Evolutionary conservation across 2,888 invertebrate species (phyloP).

Genomic region (Leptopilina drosophilae): DNA sequence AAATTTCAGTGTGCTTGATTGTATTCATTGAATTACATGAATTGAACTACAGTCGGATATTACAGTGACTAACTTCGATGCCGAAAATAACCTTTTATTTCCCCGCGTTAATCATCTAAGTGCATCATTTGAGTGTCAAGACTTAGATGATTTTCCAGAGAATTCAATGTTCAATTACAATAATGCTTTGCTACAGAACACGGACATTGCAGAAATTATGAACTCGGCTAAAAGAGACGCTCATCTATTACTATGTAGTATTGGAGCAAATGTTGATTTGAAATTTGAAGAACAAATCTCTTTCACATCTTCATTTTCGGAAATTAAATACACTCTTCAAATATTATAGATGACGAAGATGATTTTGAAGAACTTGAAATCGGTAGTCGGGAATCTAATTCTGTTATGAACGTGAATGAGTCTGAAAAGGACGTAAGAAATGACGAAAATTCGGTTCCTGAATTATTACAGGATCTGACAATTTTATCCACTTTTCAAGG

Average conservation of each 20-base stretch:
- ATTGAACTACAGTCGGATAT: constrained; percentile 46
- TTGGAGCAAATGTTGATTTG: neutral
- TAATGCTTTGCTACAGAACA: neutral
- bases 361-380: constrained; percentile 1
- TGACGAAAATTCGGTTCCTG: neutral
- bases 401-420: neutral
- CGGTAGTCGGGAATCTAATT: neutral
- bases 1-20: constrained; percentile 46
- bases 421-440: neutral
- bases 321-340: neutral
- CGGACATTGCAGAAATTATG: neutral
- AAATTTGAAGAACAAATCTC: neutral
- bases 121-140: constrained; percentile 6
- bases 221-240: neutral
- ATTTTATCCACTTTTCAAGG: too few relatives aligned
- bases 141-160: neutral
- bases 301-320: neutral
- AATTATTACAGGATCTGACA: constrained; percentile 34
- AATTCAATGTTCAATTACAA: neutral
- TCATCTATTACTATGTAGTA: neutral
- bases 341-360: constrained; percentile 1
- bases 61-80: constrained; percentile 33
- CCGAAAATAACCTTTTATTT: constrained; percentile 4
- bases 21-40: constrained; percentile 41
- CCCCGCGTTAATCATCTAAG: constrained; percentile 6